A percentile compares a stretch with the other conserved stretches of the same genome.
phyloP scores from a whole-genome alignment of 2,888 invertebrate genomes.

The Drosophila antonietae region DNA sequence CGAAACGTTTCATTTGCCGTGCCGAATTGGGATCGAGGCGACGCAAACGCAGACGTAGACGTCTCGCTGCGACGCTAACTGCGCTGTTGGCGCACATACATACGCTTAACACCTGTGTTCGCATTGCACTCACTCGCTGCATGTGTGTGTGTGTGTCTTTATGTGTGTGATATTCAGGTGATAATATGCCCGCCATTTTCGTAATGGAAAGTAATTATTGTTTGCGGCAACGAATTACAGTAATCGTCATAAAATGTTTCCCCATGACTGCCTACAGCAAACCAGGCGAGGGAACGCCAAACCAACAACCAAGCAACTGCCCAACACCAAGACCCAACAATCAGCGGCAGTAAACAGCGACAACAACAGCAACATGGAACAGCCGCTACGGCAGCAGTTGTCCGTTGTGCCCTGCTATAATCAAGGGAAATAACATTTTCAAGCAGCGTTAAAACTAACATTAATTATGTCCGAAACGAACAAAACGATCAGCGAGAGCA shows the following conservation, averaged over 20 bases:
- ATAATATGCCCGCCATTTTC: slow-evolving; percentile 85
- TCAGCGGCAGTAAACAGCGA: slow-evolving; percentile 69
- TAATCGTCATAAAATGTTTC: slow-evolving; percentile 84
- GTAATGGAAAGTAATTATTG: slow-evolving; percentile 84
- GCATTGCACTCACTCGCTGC: slow-evolving; percentile 35
- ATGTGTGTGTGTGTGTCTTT: slow-evolving; percentile 4
- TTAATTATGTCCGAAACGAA: slow-evolving; percentile 83
- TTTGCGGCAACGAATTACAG: slow-evolving; percentile 83
- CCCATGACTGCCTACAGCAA: slow-evolving; percentile 83
- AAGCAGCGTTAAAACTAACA: slow-evolving; percentile 85
- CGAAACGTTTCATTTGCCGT: slow-evolving; percentile 61
- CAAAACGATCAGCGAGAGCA: slow-evolving; percentile 70
- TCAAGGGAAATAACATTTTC: slow-evolving; percentile 84
- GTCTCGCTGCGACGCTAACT: slow-evolving; percentile 21
- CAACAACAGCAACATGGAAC: slow-evolving; percentile 43
- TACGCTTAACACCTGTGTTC: slow-evolving; percentile 76
- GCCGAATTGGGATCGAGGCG: slow-evolving; percentile 52
- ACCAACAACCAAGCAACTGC: slow-evolving; percentile 33
- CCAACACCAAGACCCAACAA: slow-evolving; percentile 66
- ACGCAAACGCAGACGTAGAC: slow-evolving; percentile 10
- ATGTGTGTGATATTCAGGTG: slow-evolving; percentile 82
- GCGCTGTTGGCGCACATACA: slow-evolving; percentile 42
- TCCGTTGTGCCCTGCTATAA: slow-evolving; percentile 79
- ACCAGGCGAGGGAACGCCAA: slow-evolving; percentile 50
- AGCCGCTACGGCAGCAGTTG: slow-evolving; percentile 56